Percentiles rank a stretch among this genome's conserved stretches.
Conservation (phyloP, 2,113 vertebrate species). For the Percopsis transmontana region DNA sequence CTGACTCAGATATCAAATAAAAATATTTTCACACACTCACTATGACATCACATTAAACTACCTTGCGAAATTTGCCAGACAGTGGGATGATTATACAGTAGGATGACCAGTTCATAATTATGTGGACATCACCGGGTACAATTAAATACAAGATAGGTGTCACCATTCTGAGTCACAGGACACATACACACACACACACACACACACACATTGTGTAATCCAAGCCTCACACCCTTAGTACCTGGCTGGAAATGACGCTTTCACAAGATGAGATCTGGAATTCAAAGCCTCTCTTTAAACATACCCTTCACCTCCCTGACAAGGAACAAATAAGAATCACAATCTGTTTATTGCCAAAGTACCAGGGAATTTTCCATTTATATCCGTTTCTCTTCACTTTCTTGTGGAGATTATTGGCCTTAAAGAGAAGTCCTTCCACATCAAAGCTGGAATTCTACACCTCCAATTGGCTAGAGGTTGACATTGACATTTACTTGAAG, state of each 20-base stretch:
- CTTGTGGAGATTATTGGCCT: conserved; percentile 4
- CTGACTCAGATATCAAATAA: conserved; percentile 50
- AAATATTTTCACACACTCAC: conserved; percentile 14
- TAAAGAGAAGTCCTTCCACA: conserved; percentile 9
- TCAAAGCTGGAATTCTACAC: conserved; percentile 22
- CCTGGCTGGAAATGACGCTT: background rate
- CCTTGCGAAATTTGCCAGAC: conserved; percentile 22
- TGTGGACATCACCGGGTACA: too few species aligned
- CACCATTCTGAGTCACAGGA: conserved; percentile 2
- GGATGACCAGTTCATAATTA: too few species aligned
- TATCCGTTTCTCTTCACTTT: conserved; percentile 6
- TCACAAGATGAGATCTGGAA: too few species aligned
- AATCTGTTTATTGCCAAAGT: background rate
- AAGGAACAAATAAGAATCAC: background rate
- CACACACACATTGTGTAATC: background rate
- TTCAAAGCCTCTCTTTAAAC: conserved; percentile 21
- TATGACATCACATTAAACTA: conserved; percentile 21
- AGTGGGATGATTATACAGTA: conserved; percentile 7
- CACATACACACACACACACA: too few species aligned
- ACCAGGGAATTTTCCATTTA: conserved; percentile 8
- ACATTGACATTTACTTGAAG: conserved; percentile 17
- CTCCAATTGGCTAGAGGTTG: conserved; percentile 43
- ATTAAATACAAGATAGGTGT: background rate
- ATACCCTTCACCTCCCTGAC: background rate
- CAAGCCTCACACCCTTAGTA: background rate